phyloP scores from a whole-genome alignment of 2,113 vertebrate species.

The Larimichthys polyactis region DNA sequence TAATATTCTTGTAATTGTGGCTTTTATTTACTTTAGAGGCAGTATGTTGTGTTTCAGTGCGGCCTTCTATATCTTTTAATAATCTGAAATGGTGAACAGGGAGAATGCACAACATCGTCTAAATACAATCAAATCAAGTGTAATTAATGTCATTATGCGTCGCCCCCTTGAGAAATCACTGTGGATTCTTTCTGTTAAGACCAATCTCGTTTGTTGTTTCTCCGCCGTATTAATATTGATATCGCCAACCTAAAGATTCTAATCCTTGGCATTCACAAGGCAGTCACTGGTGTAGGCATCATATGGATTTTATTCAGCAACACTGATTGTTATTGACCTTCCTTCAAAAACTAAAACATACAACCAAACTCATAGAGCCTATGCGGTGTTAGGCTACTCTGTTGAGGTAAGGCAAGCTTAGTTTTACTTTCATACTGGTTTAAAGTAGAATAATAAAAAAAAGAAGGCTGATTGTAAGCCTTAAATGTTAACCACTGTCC shows the following conservation, averaged over 20 bases:
- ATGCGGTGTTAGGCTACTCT: background rate
- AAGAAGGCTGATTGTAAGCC: background rate
- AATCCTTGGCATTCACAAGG: constrained; percentile 1
- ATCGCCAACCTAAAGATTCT: constrained; percentile 24
- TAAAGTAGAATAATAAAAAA: background rate
- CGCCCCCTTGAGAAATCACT: constrained; percentile 61
- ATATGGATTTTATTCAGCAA: background rate
- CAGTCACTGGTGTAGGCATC: background rate
- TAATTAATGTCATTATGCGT: constrained; percentile 57
- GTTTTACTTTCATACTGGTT: background rate
- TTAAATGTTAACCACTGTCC: background rate
- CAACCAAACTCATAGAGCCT: background rate
- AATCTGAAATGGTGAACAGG: constrained; percentile 42
- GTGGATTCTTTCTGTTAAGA: constrained; percentile 38
- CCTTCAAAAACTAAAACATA: background rate
- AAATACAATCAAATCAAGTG: constrained; percentile 63
- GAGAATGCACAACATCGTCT: constrained; percentile 54
- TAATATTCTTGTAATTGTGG: background rate
- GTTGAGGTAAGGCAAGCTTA: background rate
- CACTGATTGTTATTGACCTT: constrained; percentile 2
- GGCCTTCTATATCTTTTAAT: constrained; percentile 41
- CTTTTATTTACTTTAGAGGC: constrained; percentile 9
- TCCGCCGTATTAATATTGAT: constrained; percentile 41
- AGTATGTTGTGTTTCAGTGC: constrained; percentile 10
- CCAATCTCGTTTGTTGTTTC: constrained; percentile 44